Evolutionary conservation across 2,113 vertebrate species (phyloP).

Genomic region (Rhea pennata): DNA sequence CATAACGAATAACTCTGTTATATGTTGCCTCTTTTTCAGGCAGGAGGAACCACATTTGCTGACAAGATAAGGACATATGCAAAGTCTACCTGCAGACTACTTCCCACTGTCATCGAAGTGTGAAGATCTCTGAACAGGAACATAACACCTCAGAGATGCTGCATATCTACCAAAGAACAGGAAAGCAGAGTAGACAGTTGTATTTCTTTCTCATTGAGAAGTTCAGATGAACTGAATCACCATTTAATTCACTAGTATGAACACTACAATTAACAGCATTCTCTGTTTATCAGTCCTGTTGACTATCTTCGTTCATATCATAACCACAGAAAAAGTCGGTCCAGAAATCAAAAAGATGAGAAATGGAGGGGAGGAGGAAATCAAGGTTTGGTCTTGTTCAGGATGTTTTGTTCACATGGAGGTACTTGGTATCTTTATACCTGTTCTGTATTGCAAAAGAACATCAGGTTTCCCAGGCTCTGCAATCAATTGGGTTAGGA

Average conservation of each 20-base stretch:
- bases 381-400: not conserved
- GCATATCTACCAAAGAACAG: not conserved
- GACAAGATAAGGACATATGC: not conserved
- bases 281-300: not conserved
- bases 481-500: not conserved
- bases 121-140: not conserved
- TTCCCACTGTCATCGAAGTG: not conserved
- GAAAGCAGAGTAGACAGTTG: not conserved
- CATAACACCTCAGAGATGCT: not conserved
- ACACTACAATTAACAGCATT: not conserved
- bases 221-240: not conserved
- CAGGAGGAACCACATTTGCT: not conserved
- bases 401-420: not conserved
- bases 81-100: not conserved
- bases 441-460: not conserved
- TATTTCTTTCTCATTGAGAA: not conserved
- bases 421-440: not conserved
- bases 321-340: not conserved
- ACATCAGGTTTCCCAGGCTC: not conserved
- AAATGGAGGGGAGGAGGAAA: accelerated
- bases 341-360: not conserved
- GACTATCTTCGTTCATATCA: not conserved
- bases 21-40: not conserved
- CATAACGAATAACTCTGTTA: not conserved
- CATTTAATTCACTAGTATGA: not conserved